Percentiles rank a stretch among this genome's conserved stretches.
Evolutionary conservation across 2,888 invertebrate genomes (phyloP).

Genomic region (Smittia aterrima): DNA sequence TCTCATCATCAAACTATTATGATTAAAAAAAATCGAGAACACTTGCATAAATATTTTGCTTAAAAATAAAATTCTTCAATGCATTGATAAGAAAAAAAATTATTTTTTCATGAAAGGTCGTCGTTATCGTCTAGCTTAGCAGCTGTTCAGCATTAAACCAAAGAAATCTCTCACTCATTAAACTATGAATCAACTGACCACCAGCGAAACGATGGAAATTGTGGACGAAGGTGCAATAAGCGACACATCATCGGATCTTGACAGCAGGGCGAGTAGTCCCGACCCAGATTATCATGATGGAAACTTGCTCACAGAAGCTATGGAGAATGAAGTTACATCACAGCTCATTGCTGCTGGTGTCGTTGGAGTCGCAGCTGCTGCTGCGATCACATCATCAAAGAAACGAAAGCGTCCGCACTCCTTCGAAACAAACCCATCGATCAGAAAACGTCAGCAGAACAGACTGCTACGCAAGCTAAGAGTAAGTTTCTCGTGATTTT

Average conservation of each 20-base stretch:
- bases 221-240: constrained; percentile 62
- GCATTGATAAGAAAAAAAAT: background rate
- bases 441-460: constrained; percentile 93
- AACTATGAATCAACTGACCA: constrained; percentile 29
- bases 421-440: constrained; percentile 96
- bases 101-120: background rate
- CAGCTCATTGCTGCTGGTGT: constrained; percentile 97
- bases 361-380: constrained; percentile 94
- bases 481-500: constrained; percentile 55
- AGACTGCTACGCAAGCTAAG: constrained; percentile 81
- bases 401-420: constrained; percentile 93
- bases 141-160: constrained; percentile 13
- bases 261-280: constrained; percentile 77
- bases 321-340: constrained; percentile 93
- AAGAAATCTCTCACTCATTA: constrained; percentile 2
- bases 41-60: constrained; percentile 11
- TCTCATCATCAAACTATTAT: constrained; percentile 19
- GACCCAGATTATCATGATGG: constrained; percentile 77
- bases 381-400: constrained; percentile 93
- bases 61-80: background rate
- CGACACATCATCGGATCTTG: constrained; percentile 73
- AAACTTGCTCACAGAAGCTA: constrained; percentile 79
- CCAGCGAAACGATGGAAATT: constrained; percentile 69
- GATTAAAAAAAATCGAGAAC: background rate
- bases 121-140: background rate